Evolutionary conservation across 2,888 invertebrate species (phyloP), one percentile per base, ranked within the genome.

Genomic region (Epistrophella euchroma): DNA sequence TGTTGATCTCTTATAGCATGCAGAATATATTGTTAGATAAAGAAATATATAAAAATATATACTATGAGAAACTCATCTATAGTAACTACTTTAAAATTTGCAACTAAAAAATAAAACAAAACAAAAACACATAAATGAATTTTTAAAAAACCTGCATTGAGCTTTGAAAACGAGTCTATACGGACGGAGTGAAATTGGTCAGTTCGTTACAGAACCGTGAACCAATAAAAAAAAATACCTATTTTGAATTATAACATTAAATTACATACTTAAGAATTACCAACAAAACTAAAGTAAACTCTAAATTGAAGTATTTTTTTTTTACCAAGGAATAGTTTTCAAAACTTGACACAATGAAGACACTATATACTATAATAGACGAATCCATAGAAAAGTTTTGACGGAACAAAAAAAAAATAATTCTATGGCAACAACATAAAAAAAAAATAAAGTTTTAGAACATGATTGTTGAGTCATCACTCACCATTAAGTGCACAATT

Each of bases 151-250:
- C 45, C 17, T 58, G 45, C 19, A 35, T 43, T 79, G 43, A 76
- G 17, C 55, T 68, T 70, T 45, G 68, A 76, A 76, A 85, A 81
- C 73, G 68, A 78, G 58, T 79, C 83, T 83, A n/a, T n/a, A 87
- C 87, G 82, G 87, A 87, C 83, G 82, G 87, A 87, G 71, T 87
- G 52, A 78, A 82, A 86, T 86, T 86, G 86, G 86, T 81, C 86
- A 86, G 86, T 82, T 82, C 82, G n/a, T 86, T 78, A 78, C 70
- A 82, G 74, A 64, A 86, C 74, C 76, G 68, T 72, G 37, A 52
- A 56, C 19, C 45, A 47, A 17, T 52, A 64, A 64, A 40, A 40
- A 66, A 11, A 47, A 7, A 45, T 10, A 43, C 13, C 25, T 19
- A 35, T 5, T 32, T 62, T 45, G 5, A 45, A 47, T 19, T 19